Evolutionary conservation across 2,113 vertebrate species (phyloP).

Genomic region (Drymodes brunneopygia): DNA sequence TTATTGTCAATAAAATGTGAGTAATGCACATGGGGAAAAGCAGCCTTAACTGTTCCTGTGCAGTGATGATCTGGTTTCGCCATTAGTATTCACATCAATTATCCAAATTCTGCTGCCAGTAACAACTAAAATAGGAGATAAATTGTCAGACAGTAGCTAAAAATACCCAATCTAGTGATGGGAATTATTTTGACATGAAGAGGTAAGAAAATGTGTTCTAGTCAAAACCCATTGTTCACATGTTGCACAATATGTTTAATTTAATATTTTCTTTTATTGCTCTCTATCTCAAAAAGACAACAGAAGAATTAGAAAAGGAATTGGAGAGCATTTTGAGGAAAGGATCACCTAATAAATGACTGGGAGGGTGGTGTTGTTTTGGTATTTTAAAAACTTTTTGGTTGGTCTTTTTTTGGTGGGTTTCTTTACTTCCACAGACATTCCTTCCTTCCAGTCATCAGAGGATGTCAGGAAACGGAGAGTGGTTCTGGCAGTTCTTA

Average conservation of each 20-base stretch:
- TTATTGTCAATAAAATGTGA: not conserved
- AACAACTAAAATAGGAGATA: not conserved
- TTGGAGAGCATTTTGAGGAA: not conserved
- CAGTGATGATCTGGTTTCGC: not conserved
- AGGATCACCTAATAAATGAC: not conserved
- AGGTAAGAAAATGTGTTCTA: not conserved
- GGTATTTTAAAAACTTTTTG: not conserved
- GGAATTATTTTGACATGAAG: not conserved
- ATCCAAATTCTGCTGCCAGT: not conserved
- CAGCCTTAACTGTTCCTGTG: not conserved
- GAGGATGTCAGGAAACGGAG: not conserved
- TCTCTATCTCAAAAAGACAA: not conserved
- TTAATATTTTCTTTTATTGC: not conserved
- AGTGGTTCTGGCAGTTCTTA: not conserved
- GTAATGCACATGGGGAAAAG: not conserved
- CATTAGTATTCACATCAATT: not conserved
- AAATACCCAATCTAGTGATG: not conserved
- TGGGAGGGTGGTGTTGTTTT: rapidly evolving
- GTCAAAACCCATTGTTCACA: not conserved
- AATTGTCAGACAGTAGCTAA: not conserved
- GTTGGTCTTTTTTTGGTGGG: rapidly evolving
- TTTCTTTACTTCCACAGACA: not conserved
- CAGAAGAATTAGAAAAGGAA: not conserved
- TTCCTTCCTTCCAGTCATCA: not conserved
- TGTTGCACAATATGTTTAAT: not conserved